Conservation (phyloP, 2,113 vertebrate species). For the Notiomystis cincta region DNA sequence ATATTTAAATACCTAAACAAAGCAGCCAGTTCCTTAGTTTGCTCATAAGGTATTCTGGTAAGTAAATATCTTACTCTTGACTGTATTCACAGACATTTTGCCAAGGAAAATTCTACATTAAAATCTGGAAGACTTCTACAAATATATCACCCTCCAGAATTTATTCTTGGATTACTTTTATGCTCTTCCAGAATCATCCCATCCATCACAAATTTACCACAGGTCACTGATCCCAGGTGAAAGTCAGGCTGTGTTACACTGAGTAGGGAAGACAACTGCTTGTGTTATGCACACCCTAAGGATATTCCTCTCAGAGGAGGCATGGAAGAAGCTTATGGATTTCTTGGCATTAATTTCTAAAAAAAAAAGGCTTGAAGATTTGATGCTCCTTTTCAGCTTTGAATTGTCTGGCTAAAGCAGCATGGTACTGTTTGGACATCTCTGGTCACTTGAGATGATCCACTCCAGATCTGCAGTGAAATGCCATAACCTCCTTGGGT, state of each 20-base stretch:
- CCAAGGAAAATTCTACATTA: background rate
- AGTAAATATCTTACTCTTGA: background rate
- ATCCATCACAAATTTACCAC: fast-evolving
- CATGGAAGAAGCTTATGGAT: background rate
- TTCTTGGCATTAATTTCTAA: background rate
- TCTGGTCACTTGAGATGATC: background rate
- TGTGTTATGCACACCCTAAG: background rate
- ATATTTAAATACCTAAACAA: background rate
- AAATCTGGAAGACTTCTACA: background rate
- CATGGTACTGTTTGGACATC: background rate
- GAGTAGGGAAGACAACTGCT: background rate
- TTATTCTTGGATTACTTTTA: background rate
- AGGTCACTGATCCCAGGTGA: background rate
- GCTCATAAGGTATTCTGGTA: background rate
- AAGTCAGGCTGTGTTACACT: background rate
- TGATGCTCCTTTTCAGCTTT: background rate
- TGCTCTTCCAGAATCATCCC: background rate
- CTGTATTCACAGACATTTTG: background rate
- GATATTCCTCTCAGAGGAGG: background rate
- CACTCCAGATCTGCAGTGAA: background rate
- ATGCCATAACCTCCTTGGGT: background rate
- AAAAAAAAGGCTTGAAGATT: background rate
- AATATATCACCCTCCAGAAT: background rate
- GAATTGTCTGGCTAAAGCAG: background rate
- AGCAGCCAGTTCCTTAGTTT: background rate